Base-by-base conservation (phyloP, 2,113 vertebrate genomes). In the Phalacrocorax aristotelis region DNA sequence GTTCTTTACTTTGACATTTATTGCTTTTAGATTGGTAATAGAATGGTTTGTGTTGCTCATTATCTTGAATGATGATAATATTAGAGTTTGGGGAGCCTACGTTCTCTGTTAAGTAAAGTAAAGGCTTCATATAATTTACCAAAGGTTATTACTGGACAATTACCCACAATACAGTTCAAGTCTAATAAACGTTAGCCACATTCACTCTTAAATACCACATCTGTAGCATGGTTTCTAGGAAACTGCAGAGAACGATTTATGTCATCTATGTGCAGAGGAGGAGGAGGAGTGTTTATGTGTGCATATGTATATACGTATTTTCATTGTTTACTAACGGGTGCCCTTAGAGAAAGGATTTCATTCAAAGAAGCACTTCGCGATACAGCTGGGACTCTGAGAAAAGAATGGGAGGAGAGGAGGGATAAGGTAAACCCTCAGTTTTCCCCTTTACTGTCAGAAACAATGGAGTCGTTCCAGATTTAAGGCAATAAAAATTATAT, bases 1-100 rank as follows among this genome's bases (percentile, higher is more conserved):
- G 97, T 98, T 98, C 98, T 98, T 98, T 98, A 98, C 97, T 98
- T 96, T 98, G 98, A 98, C 98, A 97, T 98, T 98, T 98, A 98
- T 98, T 98, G 97, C 97, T 97, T 98, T 98, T 98, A 98, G 95
- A 98, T 98, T 98, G 96, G 97, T 98, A 98, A 98, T 98, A 97
- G 98, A 98, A 98, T 98, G 95, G 96, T 97, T 98, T 98, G 98
- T 98, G 97, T 98, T 98, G 97, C 97, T 98, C 98, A 98, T 98
- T 98, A 98, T 97, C 95, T 97, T 98, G 98, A 98, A 97, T 98
- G 97, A 98, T 98, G 98, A 97, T 97, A 98, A 98, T 98, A 98
- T 98, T 98, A 97, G 94, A 97, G 92, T 93, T 96, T 97, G 93
- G 95, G 97, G 96, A 96, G 94, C 96, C 95, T 96, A 87, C 79